Conservation (phyloP, 2,888 invertebrate species). For the Coecobrya sp. region DNA sequence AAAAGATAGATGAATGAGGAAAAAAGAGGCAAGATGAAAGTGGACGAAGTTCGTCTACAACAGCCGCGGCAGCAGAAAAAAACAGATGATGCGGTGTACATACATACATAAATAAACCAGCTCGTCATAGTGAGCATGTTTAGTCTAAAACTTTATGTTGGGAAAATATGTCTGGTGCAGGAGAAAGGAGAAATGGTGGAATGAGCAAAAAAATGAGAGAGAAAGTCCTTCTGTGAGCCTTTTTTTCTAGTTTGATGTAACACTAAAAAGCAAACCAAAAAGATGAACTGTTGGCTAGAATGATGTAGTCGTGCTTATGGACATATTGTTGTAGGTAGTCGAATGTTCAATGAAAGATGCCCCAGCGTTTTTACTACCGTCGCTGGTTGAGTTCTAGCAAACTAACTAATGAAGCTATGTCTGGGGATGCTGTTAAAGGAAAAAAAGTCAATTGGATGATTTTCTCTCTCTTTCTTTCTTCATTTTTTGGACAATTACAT, state of each 20-base stretch:
- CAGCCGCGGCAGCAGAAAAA: constrained; percentile 23
- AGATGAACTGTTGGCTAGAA: constrained; percentile 20
- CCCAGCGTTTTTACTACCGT: background rate
- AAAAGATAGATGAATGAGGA: constrained; percentile 68
- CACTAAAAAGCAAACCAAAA: constrained; percentile 30
- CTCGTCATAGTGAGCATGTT: background rate
- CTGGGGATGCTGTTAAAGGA: background rate
- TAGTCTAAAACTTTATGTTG: background rate
- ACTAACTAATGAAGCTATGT: background rate
- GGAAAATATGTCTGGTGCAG: background rate
- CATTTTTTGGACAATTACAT: background rate
- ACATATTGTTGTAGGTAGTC: background rate
- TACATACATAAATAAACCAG: background rate
- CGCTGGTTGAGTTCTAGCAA: background rate
- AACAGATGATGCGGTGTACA: constrained; percentile 49
- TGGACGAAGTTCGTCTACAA: constrained; percentile 33
- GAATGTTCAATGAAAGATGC: constrained; percentile 22
- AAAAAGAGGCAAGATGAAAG: constrained; percentile 61
- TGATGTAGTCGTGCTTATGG: background rate
- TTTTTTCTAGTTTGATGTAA: background rate
- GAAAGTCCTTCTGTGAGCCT: constrained; percentile 12
- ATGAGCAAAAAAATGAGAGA: background rate
- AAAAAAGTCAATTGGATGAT: background rate
- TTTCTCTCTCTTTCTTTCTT: background rate
- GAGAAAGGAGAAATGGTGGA: constrained; percentile 9